Percentiles rank a stretch among this genome's conserved stretches.
Conservation (phyloP, 1,140 invertebrate species). For the Mya arenaria region DNA sequence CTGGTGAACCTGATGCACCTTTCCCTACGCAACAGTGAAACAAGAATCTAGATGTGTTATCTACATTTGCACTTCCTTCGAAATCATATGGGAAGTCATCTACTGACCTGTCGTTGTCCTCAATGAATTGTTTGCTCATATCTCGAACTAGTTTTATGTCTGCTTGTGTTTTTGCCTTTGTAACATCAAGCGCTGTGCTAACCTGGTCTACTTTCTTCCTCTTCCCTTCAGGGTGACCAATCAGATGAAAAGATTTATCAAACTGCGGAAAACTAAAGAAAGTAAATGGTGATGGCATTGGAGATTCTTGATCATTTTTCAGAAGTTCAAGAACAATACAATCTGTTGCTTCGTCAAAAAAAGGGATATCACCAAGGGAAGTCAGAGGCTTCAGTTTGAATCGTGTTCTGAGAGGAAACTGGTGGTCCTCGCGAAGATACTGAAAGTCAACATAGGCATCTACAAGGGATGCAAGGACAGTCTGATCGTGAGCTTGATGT, state of each 20-base stretch:
- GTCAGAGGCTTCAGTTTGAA: neutral
- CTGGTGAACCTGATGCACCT: conserved; percentile 26
- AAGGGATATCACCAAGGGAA: neutral
- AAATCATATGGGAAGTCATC: neutral
- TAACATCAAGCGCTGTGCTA: neutral
- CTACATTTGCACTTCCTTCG: neutral
- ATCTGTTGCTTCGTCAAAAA: conserved; percentile 14
- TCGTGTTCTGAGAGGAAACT: no score
- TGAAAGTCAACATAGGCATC: no score
- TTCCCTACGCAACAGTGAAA: conserved; percentile 21
- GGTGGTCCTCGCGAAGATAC: no score
- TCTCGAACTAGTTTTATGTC: neutral
- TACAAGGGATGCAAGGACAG: no score
- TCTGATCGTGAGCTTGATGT: no score
- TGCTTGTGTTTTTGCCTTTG: neutral
- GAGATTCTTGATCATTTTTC: neutral
- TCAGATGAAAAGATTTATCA: neutral
- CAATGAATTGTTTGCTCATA: neutral
- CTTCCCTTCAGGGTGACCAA: neutral
- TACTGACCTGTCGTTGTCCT: neutral
- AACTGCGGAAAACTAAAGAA: conserved; percentile 1
- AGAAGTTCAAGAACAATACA: conserved; percentile 9
- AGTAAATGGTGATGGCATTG: conserved; percentile 13
- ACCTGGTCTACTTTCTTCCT: neutral
- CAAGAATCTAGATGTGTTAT: neutral